phyloP scores from a whole-genome alignment of 2,888 invertebrate genomes.

The Cryptocephalus moraei region DNA sequence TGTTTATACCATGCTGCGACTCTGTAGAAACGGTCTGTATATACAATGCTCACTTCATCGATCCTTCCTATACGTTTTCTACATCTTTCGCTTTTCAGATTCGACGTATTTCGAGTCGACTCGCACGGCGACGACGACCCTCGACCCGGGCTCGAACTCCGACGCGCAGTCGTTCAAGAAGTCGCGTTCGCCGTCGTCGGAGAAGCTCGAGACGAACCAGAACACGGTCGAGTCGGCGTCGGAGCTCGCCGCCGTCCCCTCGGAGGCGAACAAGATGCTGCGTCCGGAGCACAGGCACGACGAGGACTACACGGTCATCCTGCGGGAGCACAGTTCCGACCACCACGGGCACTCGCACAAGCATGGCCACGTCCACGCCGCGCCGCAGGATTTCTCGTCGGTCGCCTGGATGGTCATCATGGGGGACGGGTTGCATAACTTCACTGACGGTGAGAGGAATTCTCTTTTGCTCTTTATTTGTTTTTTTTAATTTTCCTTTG shows the following conservation, averaged over 20 bases:
- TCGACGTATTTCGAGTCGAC: slow-evolving; percentile 22
- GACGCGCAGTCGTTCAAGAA: slow-evolving; percentile 26
- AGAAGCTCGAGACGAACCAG: slow-evolving; percentile 30
- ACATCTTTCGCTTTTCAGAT: slow-evolving; percentile 11
- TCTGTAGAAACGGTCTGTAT: no score
- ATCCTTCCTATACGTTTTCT: no score
- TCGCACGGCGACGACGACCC: slow-evolving; percentile 28
- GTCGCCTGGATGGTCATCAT: slow-evolving; percentile 96
- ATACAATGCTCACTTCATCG: no score
- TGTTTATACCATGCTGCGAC: no score
- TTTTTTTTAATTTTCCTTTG: no score
- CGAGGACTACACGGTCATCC: slow-evolving; percentile 59
- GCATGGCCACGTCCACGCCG: slow-evolving; percentile 79
- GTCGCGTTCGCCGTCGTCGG: slow-evolving; percentile 18
- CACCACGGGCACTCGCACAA: slow-evolving; percentile 84
- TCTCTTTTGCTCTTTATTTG: no score
- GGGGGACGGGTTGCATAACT: slow-evolving; percentile 92
- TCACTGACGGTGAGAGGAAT: slow-evolving; percentile 58
- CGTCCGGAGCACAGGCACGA: slow-evolving; percentile 13
- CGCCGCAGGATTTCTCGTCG: slow-evolving; percentile 72
- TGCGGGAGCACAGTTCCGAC: slow-evolving; percentile 61
- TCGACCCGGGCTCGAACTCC: slow-evolving; percentile 26
- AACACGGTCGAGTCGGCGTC: slow-evolving; percentile 28
- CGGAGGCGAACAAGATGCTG: slow-evolving; percentile 34
- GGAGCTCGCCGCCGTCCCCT: slow-evolving; percentile 22